phyloP scores from a whole-genome alignment of 2,888 invertebrate species.

The Oscheius myriophilus region DNA sequence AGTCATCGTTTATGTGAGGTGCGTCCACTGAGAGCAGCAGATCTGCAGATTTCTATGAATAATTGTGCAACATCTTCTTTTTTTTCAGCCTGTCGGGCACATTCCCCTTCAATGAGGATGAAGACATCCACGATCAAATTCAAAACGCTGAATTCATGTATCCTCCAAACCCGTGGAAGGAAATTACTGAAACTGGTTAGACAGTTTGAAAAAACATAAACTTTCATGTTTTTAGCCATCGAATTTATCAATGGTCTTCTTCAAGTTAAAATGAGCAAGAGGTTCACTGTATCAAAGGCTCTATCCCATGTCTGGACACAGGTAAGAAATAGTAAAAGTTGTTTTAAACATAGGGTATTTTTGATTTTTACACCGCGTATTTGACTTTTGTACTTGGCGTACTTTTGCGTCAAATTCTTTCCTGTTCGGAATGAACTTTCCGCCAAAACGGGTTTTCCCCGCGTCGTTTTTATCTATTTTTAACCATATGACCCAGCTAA shows the following conservation, averaged over 20 bases:
- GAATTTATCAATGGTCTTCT: conserved; percentile 96
- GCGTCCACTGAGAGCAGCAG: conserved; percentile 32
- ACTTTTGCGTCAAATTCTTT: no score
- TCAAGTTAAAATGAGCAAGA: conserved; percentile 80
- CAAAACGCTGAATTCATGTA: conserved; percentile 99
- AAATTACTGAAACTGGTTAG: conserved; percentile 49
- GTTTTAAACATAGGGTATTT: no score
- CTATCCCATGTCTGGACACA: conserved; percentile 94
- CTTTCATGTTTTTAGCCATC: conserved; percentile 81
- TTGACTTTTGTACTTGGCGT: neutral
- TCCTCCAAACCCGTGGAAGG: conserved; percentile 93
- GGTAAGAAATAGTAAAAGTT: no score
- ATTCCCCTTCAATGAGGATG: conserved; percentile 99
- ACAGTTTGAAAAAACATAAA: neutral
- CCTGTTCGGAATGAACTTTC: no score
- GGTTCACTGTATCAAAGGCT: conserved; percentile 82
- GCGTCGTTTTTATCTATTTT: neutral
- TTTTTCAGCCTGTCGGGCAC: conserved; percentile 88
- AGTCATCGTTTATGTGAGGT: conserved; percentile 92
- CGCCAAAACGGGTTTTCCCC: no score
- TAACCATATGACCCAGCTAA: no score
- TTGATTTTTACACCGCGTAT: neutral
- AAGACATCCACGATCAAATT: conserved; percentile 98
- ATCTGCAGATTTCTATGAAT: conserved; percentile 9
- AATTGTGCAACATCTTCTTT: conserved; percentile 18